Evolutionary conservation across 2,797 vertebrate genomes (phyloP).

Genomic region (Tachyglossus aculeatus): DNA sequence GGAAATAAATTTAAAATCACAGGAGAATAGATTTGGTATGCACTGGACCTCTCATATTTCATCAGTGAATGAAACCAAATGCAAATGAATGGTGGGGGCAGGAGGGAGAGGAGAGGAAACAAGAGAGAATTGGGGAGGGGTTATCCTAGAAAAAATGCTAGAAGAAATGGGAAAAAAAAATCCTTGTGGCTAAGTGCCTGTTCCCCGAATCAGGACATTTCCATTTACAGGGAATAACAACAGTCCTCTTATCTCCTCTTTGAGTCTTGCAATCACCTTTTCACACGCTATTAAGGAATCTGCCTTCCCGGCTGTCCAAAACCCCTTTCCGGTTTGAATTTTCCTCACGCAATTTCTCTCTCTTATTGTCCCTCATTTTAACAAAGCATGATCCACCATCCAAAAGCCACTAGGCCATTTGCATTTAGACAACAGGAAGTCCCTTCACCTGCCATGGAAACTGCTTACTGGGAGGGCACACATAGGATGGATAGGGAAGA

Average conservation of each 20-base stretch:
- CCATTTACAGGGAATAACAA: slow-evolving; percentile 11
- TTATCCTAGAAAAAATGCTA: slow-evolving; percentile 25
- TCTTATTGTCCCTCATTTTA: not conserved
- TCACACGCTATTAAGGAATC: slow-evolving; percentile 20
- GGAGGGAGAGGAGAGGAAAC: not conserved
- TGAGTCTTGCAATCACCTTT: slow-evolving; percentile 22
- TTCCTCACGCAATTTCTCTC: not conserved
- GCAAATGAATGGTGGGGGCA: not conserved
- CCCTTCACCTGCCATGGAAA: too few species aligned
- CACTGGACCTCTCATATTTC: not conserved
- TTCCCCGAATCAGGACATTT: not conserved
- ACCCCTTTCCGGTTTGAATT: not conserved
- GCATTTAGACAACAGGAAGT: too few species aligned
- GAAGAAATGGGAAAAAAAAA: not conserved
- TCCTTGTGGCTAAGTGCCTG: not conserved
- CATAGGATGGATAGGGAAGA: too few species aligned
- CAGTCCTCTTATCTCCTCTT: slow-evolving; percentile 12
- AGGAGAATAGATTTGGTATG: not conserved
- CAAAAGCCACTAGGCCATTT: too few species aligned
- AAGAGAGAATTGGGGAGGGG: not conserved
- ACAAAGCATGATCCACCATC: too few species aligned
- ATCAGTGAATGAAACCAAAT: not conserved
- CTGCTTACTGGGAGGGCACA: too few species aligned
- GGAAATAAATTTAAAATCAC: slow-evolving; percentile 21
- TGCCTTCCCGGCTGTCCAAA: slow-evolving; percentile 12